Percentiles rank a stretch among this genome's conserved stretches.
Conservation (phyloP, 2,113 vertebrate species). For the Dinomys branickii region DNA sequence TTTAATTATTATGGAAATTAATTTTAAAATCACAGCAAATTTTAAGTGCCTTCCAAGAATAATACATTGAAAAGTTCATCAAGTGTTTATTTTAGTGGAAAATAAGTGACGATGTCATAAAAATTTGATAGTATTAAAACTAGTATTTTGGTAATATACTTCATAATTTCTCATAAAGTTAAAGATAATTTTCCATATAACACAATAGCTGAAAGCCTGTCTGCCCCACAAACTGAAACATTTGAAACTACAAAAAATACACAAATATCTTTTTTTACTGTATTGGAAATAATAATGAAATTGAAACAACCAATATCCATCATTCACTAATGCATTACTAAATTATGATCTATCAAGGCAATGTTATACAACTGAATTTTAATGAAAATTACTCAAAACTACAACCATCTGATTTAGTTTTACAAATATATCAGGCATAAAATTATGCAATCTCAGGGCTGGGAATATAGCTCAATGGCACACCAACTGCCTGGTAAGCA, state of each 20-base stretch:
- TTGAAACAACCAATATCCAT: no score
- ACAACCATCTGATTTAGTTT: not conserved
- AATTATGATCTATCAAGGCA: not conserved
- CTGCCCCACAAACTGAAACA: not conserved
- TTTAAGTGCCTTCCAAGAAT: not conserved
- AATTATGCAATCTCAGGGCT: no score
- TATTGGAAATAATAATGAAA: not conserved
- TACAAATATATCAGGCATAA: not conserved
- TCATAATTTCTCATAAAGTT: not conserved
- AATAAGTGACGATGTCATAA: not conserved
- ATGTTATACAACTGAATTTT: not conserved
- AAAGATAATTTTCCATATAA: not conserved
- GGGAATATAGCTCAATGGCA: no score
- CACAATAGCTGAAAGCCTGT: not conserved
- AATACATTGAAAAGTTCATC: not conserved
- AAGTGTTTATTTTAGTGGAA: not conserved
- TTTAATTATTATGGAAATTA: not conserved
- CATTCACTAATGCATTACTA: not conserved
- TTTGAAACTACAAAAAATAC: fast-evolving
- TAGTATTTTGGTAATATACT: not conserved
- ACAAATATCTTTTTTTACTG: not conserved
- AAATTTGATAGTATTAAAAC: not conserved
- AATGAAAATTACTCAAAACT: not conserved
- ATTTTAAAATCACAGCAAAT: conserved; percentile 7
- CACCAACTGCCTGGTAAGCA: no score